A percentile compares a stretch with the other conserved stretches of the same genome.
Conservation (phyloP, 2,113 vertebrate genomes). For the Apteryx owenii region DNA sequence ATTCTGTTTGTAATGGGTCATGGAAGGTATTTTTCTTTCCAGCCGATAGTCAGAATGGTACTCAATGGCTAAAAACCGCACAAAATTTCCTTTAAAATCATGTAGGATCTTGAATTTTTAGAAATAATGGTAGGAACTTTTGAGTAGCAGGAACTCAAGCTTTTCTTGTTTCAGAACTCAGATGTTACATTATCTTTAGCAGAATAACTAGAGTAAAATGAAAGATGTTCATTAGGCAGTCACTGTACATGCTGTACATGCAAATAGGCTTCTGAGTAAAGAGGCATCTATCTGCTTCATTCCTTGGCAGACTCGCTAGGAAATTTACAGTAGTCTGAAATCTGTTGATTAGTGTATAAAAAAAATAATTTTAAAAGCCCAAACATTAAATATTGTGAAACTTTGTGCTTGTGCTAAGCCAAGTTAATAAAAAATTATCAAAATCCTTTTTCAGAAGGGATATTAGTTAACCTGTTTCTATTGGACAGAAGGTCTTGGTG, state of each 20-base stretch:
- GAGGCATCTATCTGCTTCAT: background rate
- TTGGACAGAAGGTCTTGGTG: background rate
- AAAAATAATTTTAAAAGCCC: background rate
- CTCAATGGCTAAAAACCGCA: background rate
- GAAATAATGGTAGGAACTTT: background rate
- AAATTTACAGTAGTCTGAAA: background rate
- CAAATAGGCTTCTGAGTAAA: background rate
- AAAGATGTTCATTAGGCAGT: background rate
- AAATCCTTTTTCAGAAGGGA: background rate
- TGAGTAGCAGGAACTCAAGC: background rate
- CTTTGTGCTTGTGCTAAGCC: background rate
- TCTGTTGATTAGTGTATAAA: background rate
- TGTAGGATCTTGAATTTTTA: background rate
- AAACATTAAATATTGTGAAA: background rate
- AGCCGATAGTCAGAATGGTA: background rate
- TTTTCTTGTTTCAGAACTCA: background rate
- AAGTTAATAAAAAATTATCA: background rate
- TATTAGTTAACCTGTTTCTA: background rate
- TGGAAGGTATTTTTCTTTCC: background rate
- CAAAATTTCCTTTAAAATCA: background rate
- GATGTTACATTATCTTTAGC: background rate
- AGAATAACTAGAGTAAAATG: background rate
- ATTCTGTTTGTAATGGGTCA: background rate
- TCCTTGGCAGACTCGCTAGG: background rate
- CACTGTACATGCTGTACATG: background rate